These are phyloP conservation scores for Biston stratarius DNA, from an alignment of 2,888 invertebrate species.

Conservation along the genomic window DNA sequence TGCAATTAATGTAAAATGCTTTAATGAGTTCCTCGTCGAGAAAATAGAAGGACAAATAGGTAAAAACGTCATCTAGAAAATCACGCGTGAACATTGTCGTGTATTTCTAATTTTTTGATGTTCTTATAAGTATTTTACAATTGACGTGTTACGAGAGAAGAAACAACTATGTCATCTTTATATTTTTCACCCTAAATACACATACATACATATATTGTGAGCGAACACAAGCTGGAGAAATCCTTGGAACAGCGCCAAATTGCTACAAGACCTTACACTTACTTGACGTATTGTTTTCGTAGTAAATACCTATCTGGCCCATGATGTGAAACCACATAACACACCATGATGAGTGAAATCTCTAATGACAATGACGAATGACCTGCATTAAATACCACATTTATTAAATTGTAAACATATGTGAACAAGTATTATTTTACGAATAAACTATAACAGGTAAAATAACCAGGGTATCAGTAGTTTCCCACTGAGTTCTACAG, in stretches of 20 bases:
- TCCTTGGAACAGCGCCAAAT: conserved; percentile 73
- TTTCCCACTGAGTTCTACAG: conserved; percentile 50
- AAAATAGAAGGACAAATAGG: background rate
- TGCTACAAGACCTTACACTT: conserved; percentile 51
- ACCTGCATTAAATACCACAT: background rate
- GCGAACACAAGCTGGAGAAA: conserved; percentile 53
- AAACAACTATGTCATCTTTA: conserved; percentile 23
- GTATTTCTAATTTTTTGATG: too few species aligned
- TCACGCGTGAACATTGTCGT: background rate
- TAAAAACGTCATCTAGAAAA: background rate
- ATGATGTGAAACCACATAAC: conserved; percentile 16
- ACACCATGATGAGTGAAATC: conserved; percentile 16
- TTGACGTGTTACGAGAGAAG: conserved; percentile 10
- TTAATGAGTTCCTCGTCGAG: background rate
- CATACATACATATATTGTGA: conserved; percentile 21
- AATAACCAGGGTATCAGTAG: conserved; percentile 15
- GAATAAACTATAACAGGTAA: conserved; percentile 15
- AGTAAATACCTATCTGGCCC: conserved; percentile 28
- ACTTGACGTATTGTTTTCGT: conserved; percentile 40
- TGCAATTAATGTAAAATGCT: background rate
- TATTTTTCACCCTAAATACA: conserved; percentile 4
- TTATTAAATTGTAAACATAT: background rate
- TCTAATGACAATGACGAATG: conserved; percentile 17
- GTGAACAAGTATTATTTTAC: conserved; percentile 6
- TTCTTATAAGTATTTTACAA: too few species aligned